phyloP scores from a whole-genome alignment of 1,140 invertebrate genomes.

The Eubasilissa regina region DNA sequence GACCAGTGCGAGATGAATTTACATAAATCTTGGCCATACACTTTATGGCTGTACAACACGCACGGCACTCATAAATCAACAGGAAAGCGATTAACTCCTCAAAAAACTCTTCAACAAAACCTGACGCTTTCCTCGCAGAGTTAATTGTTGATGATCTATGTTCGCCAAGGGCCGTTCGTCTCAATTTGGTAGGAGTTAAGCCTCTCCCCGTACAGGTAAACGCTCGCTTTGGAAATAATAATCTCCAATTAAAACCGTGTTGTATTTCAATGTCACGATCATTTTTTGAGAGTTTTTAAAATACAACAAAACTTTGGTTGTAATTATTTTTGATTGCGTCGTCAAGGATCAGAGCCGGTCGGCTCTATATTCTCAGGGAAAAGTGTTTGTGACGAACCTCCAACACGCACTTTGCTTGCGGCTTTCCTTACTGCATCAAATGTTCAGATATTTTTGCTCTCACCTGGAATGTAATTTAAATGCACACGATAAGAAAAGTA shows the following conservation, averaged over 20 bases:
- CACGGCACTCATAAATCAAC: conserved; percentile 55
- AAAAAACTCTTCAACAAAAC: conserved; percentile 50
- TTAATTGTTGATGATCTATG: conserved; percentile 57
- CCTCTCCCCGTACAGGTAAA: conserved; percentile 20
- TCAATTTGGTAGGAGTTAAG: conserved; percentile 46
- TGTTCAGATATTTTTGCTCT: too few relatives aligned
- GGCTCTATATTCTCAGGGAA: neutral
- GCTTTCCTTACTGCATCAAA: too few relatives aligned
- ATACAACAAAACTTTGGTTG: neutral
- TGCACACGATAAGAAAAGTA: too few relatives aligned
- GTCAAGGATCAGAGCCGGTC: neutral
- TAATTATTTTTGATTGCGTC: conserved; percentile 23
- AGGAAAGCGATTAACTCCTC: conserved; percentile 54
- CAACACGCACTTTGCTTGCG: too few relatives aligned
- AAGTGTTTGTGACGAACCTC: too few relatives aligned
- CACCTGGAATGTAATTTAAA: too few relatives aligned
- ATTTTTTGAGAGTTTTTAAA: conserved; percentile 15
- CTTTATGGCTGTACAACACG: conserved; percentile 51
- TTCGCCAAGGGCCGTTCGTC: conserved; percentile 48
- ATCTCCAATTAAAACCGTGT: conserved; percentile 45
- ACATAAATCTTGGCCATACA: conserved; percentile 50
- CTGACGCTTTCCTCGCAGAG: conserved; percentile 45
- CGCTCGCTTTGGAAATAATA: conserved; percentile 38
- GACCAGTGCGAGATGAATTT: conserved; percentile 40
- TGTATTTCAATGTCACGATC: conserved; percentile 37